phyloP scores from a whole-genome alignment of 1,140 invertebrate species.

The Bombus vancouverensis region DNA sequence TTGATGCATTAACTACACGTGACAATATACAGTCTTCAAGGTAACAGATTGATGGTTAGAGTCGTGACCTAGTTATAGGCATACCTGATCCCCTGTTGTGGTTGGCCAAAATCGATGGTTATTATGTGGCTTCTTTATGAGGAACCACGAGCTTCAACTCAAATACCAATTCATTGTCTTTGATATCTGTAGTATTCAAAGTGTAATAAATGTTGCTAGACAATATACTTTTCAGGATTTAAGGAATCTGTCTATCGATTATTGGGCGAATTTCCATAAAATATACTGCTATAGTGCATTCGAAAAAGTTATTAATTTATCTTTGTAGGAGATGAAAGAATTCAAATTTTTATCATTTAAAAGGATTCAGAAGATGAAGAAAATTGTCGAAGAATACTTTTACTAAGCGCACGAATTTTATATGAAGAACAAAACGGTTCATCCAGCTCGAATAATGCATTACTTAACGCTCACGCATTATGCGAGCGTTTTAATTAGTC shows the following conservation, averaged over 20 bases:
- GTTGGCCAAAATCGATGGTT: not conserved
- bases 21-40: not conserved
- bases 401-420: not conserved
- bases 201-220: too few species aligned
- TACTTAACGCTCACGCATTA: not conserved
- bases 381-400: not conserved
- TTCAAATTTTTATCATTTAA: too few species aligned
- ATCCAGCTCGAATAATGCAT: not conserved
- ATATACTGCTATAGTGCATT: too few species aligned
- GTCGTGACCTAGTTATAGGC: not conserved
- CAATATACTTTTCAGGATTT: too few species aligned
- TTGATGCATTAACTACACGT: not conserved
- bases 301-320: too few species aligned
- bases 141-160: too few species aligned
- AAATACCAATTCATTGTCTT: too few species aligned
- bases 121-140: not conserved
- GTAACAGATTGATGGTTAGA: not conserved
- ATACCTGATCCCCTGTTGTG: not conserved
- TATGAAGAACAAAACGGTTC: not conserved
- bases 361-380: not conserved
- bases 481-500: slow-evolving; percentile 34
- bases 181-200: too few species aligned
- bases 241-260: too few species aligned
- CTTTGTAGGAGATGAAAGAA: too few species aligned
- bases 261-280: too few species aligned